These are phyloP conservation scores for Drosophila pseudoobscura DNA, from an alignment of 1,140 invertebrate species.

Conservation along the genomic window DNA sequence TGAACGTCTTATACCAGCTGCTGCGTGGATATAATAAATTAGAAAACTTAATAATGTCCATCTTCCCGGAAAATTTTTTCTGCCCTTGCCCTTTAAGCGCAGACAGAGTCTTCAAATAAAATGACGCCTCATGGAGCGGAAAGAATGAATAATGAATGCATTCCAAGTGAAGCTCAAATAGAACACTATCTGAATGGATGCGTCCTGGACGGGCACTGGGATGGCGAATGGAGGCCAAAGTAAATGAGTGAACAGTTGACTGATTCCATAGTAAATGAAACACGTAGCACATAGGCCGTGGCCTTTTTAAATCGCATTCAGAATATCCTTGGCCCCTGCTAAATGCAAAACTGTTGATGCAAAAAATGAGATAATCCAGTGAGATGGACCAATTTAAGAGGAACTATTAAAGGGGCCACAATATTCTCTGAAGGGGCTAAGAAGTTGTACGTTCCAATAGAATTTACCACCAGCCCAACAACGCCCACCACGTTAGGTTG, in stretches of 20 bases:
- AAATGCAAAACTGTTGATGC: no score
- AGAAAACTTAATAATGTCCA: not conserved
- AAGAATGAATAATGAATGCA: constrained; percentile 61
- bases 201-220: constrained; percentile 34
- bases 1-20: no score
- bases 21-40: no score
- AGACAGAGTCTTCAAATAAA: constrained; percentile 23
- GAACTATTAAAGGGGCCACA: no score
- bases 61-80: constrained; percentile 8
- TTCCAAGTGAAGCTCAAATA: constrained; percentile 51
- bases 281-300: constrained; percentile 16
- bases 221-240: constrained; percentile 21
- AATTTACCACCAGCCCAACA: no score
- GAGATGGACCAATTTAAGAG: not conserved
- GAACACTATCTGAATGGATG: constrained; percentile 42
- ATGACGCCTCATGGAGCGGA: constrained; percentile 1
- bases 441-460: no score
- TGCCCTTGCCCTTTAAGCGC: not conserved
- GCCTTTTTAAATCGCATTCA: not conserved
- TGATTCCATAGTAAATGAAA: constrained; percentile 43
- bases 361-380: no score
- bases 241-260: constrained; percentile 56
- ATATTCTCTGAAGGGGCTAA: no score
- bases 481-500: no score
- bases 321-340: not conserved